phyloP scores from a whole-genome alignment of 2,113 vertebrate species.

The Elgaria multicarinata region DNA sequence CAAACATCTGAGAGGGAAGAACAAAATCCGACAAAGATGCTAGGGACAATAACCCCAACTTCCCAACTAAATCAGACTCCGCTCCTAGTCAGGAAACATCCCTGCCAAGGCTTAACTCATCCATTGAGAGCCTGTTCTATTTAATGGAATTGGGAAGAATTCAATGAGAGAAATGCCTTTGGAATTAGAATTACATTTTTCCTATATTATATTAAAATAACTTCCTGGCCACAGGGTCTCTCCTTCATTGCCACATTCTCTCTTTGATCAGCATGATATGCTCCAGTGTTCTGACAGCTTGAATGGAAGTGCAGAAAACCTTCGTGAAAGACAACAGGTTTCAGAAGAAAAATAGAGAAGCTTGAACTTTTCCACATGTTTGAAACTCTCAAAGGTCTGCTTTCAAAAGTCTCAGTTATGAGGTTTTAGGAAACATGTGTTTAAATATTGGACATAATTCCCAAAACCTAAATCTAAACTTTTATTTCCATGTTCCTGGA shows the following conservation, averaged over 20 bases:
- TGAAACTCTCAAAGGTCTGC: conserved; percentile 41
- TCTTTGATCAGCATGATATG: conserved; percentile 69
- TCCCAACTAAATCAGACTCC: neutral
- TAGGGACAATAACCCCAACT: neutral
- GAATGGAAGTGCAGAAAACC: conserved; percentile 53
- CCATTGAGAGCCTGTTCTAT: conserved; percentile 42
- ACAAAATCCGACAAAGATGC: too few species aligned
- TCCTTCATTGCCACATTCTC: conserved; percentile 60
- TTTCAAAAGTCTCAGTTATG: conserved; percentile 39
- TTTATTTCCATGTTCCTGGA: conserved; percentile 38
- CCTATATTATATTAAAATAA: conserved; percentile 24
- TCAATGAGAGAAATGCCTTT: conserved; percentile 65
- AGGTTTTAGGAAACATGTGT: conserved; percentile 24
- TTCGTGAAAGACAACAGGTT: conserved; percentile 61
- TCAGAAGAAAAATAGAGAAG: conserved; percentile 65
- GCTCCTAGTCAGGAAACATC: neutral
- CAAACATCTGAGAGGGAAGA: neutral
- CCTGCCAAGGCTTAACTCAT: neutral
- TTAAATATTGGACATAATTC: conserved; percentile 38
- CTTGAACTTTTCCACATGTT: conserved; percentile 74
- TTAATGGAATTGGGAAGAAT: conserved; percentile 10
- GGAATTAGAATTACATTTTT: conserved; percentile 14
- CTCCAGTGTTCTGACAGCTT: conserved; percentile 62
- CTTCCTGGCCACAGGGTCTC: conserved; percentile 40
- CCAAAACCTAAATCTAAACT: conserved; percentile 14